phyloP scores from a whole-genome alignment of 2,797 vertebrate genomes.

The Halcyon smyrnensis region DNA sequence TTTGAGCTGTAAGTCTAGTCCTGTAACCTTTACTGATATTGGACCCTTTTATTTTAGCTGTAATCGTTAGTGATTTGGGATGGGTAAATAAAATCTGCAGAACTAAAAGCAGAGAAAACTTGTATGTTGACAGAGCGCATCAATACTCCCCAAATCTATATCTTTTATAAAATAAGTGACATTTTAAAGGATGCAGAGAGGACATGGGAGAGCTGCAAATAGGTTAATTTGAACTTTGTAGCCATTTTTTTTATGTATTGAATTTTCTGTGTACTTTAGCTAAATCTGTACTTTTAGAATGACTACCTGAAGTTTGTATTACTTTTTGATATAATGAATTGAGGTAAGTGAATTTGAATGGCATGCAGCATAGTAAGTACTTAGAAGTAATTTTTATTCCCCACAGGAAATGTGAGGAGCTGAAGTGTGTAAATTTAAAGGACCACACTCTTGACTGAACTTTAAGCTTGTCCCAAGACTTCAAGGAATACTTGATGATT shows the following conservation, averaged over 20 bases:
- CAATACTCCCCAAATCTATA: not conserved
- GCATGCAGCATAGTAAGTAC: not conserved
- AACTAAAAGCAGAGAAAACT: not conserved
- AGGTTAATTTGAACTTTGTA: not conserved
- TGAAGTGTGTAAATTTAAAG: conserved; percentile 21
- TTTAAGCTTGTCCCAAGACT: not conserved
- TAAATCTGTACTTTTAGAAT: not conserved
- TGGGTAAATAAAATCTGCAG: not conserved
- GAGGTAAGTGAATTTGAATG: conserved; percentile 5
- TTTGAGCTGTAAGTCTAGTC: not conserved
- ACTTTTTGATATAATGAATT: conserved; percentile 37
- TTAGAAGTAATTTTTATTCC: conserved; percentile 25
- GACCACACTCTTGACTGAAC: not conserved
- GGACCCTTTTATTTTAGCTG: not conserved
- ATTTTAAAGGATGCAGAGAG: conserved; percentile 5
- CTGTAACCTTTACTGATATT: not conserved
- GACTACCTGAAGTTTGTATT: conserved; percentile 21
- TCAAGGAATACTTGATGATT: not conserved
- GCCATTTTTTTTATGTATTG: conserved; percentile 10
- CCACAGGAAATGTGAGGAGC: not conserved
- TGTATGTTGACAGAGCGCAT: not conserved
- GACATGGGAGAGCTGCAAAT: not conserved
- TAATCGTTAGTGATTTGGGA: not conserved
- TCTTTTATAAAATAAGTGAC: not conserved
- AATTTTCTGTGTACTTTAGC: conserved; percentile 14